Evolutionary conservation across 1,140 invertebrate genomes (phyloP).

Genomic region (Zaprionus ghesquierei): DNA sequence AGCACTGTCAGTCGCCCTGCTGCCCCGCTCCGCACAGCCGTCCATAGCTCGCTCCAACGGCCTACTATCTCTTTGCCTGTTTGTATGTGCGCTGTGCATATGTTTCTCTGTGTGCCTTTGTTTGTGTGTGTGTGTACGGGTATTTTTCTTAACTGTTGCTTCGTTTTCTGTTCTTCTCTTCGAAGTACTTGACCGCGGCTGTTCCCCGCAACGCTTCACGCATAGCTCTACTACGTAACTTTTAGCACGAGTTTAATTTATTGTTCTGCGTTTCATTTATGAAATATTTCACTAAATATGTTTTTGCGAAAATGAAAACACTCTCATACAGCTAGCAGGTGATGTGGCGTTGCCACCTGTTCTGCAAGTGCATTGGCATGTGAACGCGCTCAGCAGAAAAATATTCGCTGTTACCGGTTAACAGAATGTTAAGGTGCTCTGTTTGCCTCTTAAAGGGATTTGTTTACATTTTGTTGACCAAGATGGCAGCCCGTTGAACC

Average conservation of each 20-base stretch:
- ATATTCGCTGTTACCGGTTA: not conserved
- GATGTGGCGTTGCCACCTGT: conserved; percentile 33
- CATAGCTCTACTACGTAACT: not conserved
- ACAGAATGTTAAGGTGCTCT: not conserved
- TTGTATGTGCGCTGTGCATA: not conserved
- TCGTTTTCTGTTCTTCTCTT: conserved; percentile 36
- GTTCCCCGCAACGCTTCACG: not conserved
- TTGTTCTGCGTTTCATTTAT: not conserved
- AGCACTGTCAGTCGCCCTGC: not conserved
- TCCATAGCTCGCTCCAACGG: not conserved
- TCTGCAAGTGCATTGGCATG: not conserved
- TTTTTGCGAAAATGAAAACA: conserved; percentile 26
- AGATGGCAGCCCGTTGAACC: not conserved
- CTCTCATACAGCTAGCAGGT: conserved; percentile 27
- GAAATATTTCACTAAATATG: conserved; percentile 23
- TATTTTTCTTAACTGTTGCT: conserved; percentile 50
- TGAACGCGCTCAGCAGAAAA: conserved; percentile 17
- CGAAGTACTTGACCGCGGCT: not conserved
- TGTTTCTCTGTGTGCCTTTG: not conserved
- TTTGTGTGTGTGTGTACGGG: conserved; percentile 1
- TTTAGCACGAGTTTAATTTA: not conserved
- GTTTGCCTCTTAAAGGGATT: not conserved
- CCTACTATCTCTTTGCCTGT: conserved; percentile 32
- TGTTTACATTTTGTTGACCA: not conserved
- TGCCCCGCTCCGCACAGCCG: conserved; percentile 38